Evolutionary conservation across 2,797 vertebrate genomes (phyloP), one percentile per base, ranked within the genome.

Genomic region (Rhadinocentrus ornatus): DNA sequence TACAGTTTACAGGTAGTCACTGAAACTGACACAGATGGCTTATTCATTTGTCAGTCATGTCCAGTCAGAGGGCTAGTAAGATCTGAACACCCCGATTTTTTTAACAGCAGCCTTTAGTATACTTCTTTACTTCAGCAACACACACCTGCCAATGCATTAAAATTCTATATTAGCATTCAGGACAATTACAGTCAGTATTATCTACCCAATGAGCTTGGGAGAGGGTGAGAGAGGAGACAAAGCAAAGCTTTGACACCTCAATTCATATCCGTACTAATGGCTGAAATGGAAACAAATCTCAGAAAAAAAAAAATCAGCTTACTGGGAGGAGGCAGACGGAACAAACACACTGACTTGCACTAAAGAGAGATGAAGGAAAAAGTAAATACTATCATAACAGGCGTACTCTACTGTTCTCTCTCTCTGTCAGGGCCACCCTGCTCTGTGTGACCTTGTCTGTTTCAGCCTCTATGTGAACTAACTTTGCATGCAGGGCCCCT

Each of bases 371-470:
- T 35, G 35, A 73, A 68, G 24, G 39, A 50, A 73, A 80, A 61
- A 77, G 79, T 80, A 89, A 90, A 90, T 85, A 87, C 73, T 76
- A 81, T 87, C 83, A 89, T 88, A 86, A 79, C 62, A 72, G 87
- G 77, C 34, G 39, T 67, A 67, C 46, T 48, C 79, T 78, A 75
- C 57, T 66, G 59, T 66, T 75, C 74, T 80, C 84, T 80, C 62
- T 83, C 71, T 78, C 88, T 85, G 81, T 91, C 89, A 90, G 92
- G 93, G 91, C 92, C 91, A 94, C 91, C 90, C 90, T 89, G 91
- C 86, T 89, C 91, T 85, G 85, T 73, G 73, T 94, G 94, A 95
- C 94, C 94, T 93, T 93, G 93, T 92, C 93, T 91, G 91, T 93
- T 91, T 91, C 85, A 24, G 62, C 78, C 91, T 87, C 90, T 86